Evolutionary conservation across 2,797 vertebrate species (phyloP), one percentile per base, ranked within the genome.

Genomic region (Cryptoprocta ferox): DNA sequence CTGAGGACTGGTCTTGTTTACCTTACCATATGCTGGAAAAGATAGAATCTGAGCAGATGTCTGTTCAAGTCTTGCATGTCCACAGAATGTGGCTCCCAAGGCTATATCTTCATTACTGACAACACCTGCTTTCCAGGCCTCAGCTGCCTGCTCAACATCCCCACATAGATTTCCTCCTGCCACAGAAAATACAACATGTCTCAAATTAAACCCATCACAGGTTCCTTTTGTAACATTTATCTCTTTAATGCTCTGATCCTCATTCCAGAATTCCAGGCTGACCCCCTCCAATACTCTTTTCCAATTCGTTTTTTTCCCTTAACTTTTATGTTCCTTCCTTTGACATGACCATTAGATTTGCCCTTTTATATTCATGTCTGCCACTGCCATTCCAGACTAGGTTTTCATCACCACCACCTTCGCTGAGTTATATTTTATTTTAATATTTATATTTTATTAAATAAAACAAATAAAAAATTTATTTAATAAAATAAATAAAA

Each of bases 41-140:
- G 61, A 79, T 56, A 66, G 84, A 30, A 90, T 37, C 18, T n/a
- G 19, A 96, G 35, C 50, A 70, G 48, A 94, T 28, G 68, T 96
- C 80, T 85, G 8, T 59, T 53, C 14, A 18, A 61, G 16, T 65
- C 80, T 85, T 71, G 2, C 21, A 21, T 89, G 26, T 21, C 53
- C 91, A 96, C 45, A 87, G 66, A 96, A 73, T 19, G 39, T 85
- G 76, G 4, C 39, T 92, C 84, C 84, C 61, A 78, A 78, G 24
- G 45, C 81, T 85, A 6, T 1, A 28, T 78, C 87, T 79, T 63
- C 39, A 88, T 89, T 87, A 63, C 19, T 1, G 35, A 65, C 26
- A 88, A 13, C 15, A 56, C 39, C 75, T 92, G 35, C 13, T 45
- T 37, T 84, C 32, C 30, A 68, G 81, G 9, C 16, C 53, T 92